These are phyloP conservation scores for Cardinalis cardinalis DNA, from an alignment of 2,113 vertebrate species.

Conservation along the genomic window DNA sequence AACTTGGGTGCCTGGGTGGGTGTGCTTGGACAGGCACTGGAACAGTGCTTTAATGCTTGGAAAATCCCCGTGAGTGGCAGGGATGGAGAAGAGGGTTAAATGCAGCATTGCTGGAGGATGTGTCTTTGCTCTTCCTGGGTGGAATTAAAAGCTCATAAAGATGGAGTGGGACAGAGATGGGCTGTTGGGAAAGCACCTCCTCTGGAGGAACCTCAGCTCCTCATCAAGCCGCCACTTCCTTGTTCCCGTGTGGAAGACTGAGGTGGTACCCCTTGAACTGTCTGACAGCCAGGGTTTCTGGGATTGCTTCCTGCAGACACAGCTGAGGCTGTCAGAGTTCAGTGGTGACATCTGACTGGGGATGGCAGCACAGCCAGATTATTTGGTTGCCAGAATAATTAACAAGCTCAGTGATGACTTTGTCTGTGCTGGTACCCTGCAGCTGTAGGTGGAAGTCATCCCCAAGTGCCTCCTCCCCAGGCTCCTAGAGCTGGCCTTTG, in stretches of 20 bases:
- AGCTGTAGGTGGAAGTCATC: background rate
- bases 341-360: background rate
- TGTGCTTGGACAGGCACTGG: background rate
- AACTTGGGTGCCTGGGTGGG: background rate
- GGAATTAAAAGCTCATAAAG: background rate
- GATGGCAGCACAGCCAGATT: background rate
- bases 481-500: background rate
- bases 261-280: background rate
- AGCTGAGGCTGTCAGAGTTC: background rate
- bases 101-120: background rate
- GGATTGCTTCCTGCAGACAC: background rate
- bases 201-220: rapidly evolving
- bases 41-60: background rate
- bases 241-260: background rate
- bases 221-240: background rate
- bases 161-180: background rate
- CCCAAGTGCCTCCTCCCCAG: background rate
- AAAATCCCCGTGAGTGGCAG: rapidly evolving
- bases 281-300: background rate
- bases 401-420: background rate
- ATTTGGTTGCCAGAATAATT: background rate
- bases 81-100: background rate
- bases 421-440: background rate
- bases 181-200: background rate
- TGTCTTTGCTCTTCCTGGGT: background rate